Conservation (phyloP, 2,888 invertebrate genomes). For the Mellilla xanthometata region DNA sequence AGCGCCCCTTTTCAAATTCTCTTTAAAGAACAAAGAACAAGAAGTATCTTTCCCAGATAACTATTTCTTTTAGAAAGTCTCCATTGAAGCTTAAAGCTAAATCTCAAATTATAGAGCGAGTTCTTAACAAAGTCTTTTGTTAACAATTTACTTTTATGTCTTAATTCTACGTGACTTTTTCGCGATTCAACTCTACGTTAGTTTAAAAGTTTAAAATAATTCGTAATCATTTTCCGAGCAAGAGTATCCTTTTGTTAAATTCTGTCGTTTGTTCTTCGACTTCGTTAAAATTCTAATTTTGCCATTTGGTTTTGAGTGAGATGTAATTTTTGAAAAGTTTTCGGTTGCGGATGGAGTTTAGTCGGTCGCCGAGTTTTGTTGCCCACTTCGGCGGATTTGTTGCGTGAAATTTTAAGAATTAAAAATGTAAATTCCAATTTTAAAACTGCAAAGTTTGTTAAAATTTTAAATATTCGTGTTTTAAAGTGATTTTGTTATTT, state of each 20-base stretch:
- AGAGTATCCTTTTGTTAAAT: conserved; percentile 15
- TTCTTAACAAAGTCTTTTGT: neutral
- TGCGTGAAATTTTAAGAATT: neutral
- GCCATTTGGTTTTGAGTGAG: neutral
- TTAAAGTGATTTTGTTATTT: neutral
- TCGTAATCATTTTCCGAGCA: conserved; percentile 11
- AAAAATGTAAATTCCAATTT: too few relatives aligned
- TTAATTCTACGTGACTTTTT: conserved; percentile 11
- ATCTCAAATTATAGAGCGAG: conserved; percentile 10
- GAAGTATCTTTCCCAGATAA: too few relatives aligned
- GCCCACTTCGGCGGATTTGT: neutral
- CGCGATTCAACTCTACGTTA: conserved; percentile 4
- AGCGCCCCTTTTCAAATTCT: too few relatives aligned
- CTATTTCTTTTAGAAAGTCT: conserved; percentile 1
- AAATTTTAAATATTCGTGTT: neutral
- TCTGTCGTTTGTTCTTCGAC: conserved; percentile 27
- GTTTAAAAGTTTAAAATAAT: conserved; percentile 12
- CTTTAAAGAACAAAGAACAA: too few relatives aligned
- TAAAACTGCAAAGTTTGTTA: neutral
- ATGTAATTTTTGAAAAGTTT: conserved; percentile 7
- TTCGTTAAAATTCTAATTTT: conserved; percentile 19
- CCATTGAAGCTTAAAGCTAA: neutral
- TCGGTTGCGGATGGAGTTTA: conserved; percentile 7
- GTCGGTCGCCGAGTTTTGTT: neutral
- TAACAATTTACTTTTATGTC: neutral